These are phyloP conservation scores for Caenorhabditis sulstoni DNA, from an alignment of 2,888 invertebrate species.

Conservation along the genomic window DNA sequence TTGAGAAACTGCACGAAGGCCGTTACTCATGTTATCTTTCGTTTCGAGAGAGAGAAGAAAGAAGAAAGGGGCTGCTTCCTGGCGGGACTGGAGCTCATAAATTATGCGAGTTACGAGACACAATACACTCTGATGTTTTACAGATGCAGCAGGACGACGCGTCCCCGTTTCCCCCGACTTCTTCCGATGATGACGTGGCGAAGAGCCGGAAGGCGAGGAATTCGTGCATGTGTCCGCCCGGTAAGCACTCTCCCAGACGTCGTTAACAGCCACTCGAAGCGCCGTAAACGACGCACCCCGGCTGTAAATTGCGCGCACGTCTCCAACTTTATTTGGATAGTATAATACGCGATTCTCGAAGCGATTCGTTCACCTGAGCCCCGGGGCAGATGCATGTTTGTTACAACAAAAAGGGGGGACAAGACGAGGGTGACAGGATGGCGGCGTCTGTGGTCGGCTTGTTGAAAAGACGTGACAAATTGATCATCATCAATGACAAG, in stretches of 20 bases:
- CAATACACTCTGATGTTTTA: slow-evolving; percentile 18
- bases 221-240: slow-evolving; percentile 59
- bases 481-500: slow-evolving; percentile 50
- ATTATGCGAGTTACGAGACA: slow-evolving; percentile 52
- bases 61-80: slow-evolving; percentile 27
- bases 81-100: slow-evolving; percentile 57
- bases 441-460: slow-evolving; percentile 48
- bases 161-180: slow-evolving; percentile 2
- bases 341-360: slow-evolving; percentile 30
- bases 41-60: not conserved
- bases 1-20: slow-evolving; percentile 32
- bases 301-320: slow-evolving; percentile 40
- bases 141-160: slow-evolving; percentile 35
- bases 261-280: slow-evolving; percentile 47
- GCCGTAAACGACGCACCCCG: slow-evolving; percentile 50
- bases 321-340: slow-evolving; percentile 48
- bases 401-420: slow-evolving; percentile 20
- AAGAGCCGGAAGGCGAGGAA: slow-evolving; percentile 51
- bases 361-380: slow-evolving; percentile 6
- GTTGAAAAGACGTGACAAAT: slow-evolving; percentile 53
- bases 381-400: slow-evolving; percentile 30
- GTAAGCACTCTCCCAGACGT: slow-evolving; percentile 21
- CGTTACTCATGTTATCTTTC: slow-evolving; percentile 51
- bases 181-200: slow-evolving; percentile 30
- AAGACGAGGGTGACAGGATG: slow-evolving; percentile 28